A percentile compares a stretch with the other conserved stretches of the same genome.
phyloP scores from a whole-genome alignment of 2,113 vertebrate species.

The Cyanoliseus patagonus region DNA sequence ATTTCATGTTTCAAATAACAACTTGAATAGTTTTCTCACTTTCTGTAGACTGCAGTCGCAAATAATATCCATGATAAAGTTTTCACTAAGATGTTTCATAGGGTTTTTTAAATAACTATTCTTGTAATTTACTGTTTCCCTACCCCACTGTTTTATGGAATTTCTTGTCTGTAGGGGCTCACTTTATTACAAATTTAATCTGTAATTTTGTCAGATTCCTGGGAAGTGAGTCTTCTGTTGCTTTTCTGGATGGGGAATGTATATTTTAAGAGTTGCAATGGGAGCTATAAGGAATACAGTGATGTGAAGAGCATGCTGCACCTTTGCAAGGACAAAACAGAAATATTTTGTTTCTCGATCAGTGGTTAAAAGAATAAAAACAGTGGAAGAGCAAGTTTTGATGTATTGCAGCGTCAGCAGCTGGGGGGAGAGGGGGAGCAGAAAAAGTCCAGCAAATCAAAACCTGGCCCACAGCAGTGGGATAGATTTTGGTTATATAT shows the following conservation, averaged over 20 bases:
- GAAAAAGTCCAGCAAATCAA: not conserved
- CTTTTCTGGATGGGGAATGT: not conserved
- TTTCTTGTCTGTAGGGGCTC: not conserved
- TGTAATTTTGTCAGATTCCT: not conserved
- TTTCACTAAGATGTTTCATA: not conserved
- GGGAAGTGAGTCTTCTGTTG: not conserved
- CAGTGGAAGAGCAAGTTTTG: not conserved
- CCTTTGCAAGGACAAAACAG: not conserved
- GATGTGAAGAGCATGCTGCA: not conserved
- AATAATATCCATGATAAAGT: not conserved
- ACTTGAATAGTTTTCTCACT: not conserved
- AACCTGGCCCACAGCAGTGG: not conserved
- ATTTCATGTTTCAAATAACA: not conserved
- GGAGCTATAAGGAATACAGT: not conserved
- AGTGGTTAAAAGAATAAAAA: not conserved
- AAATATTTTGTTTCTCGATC: not conserved
- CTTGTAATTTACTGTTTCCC: not conserved
- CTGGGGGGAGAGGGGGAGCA: not conserved
- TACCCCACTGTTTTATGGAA: not conserved
- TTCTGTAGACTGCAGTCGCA: not conserved
- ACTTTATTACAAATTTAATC: not conserved
- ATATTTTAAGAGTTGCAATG: not conserved
- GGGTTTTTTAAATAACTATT: not conserved
- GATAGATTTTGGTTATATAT: not conserved
- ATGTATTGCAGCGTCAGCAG: not conserved